Conservation (phyloP, 2,888 invertebrate genomes). For the Nemoura dubitans region DNA sequence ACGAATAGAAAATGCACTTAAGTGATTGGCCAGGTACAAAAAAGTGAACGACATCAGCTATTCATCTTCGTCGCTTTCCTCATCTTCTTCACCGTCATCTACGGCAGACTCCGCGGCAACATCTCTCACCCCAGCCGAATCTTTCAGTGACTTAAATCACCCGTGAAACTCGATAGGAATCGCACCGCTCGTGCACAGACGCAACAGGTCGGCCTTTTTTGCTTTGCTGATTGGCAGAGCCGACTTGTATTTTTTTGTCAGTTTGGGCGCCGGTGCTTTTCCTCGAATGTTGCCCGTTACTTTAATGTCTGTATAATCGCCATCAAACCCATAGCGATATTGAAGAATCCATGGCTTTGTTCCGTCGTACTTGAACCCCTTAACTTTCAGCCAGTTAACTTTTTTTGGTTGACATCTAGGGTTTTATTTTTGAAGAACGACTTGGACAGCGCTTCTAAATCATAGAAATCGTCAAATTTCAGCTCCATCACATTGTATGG, state of each 20-base stretch:
- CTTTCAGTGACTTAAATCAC: not conserved
- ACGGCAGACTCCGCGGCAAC: not conserved
- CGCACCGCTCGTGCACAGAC: conserved; percentile 14
- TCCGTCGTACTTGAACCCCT: conserved; percentile 48
- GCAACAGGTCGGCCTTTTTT: conserved; percentile 1
- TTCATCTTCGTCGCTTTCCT: not conserved
- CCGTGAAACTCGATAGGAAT: not conserved
- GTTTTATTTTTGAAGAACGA: not conserved
- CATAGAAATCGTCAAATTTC: not conserved
- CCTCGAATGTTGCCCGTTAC: not conserved
- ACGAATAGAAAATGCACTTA: no score
- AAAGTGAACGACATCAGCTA: not conserved
- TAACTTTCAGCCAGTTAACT: conserved; percentile 51
- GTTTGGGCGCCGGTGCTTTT: not conserved
- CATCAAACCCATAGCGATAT: conserved; percentile 46
- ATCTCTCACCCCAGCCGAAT: not conserved
- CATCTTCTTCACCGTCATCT: not conserved
- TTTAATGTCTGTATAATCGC: conserved; percentile 45
- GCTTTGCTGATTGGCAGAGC: not conserved
- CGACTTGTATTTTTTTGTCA: conserved; percentile 13
- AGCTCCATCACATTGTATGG: not conserved
- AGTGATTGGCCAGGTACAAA: no score
- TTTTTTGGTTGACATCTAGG: conserved; percentile 19
- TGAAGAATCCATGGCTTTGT: conserved; percentile 46
- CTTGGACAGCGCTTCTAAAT: not conserved